Conservation (phyloP, 2,113 vertebrate species). For the Albula glossodonta region DNA sequence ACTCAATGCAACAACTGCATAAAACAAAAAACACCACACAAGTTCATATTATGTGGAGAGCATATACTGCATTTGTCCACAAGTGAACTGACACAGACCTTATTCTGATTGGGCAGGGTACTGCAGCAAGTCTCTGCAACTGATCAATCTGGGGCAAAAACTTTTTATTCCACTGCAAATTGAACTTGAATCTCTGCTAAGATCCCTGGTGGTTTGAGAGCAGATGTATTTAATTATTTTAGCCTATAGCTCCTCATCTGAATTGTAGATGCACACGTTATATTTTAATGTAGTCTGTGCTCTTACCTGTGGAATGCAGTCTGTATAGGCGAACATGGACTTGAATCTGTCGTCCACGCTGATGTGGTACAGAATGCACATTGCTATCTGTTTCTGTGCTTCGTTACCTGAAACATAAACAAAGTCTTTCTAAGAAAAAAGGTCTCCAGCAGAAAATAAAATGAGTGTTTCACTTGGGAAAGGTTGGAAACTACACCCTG, state of each 20-base stretch:
- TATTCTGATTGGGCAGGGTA: neutral
- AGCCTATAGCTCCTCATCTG: neutral
- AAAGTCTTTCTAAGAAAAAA: constrained; percentile 24
- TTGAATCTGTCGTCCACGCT: constrained; percentile 90
- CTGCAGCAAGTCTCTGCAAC: constrained; percentile 4
- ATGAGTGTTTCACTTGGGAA: neutral
- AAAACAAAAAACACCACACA: too few relatives aligned
- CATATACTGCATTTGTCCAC: neutral
- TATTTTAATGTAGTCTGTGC: constrained; percentile 43
- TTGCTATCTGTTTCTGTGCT: constrained; percentile 86
- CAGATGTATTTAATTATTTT: constrained; percentile 39
- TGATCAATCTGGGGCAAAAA: neutral
- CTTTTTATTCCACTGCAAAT: neutral
- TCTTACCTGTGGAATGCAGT: constrained; percentile 92
- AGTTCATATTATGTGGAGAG: neutral
- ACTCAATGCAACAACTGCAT: too few relatives aligned
- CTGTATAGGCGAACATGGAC: constrained; percentile 90
- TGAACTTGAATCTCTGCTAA: neutral
- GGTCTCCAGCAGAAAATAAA: neutral
- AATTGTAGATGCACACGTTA: neutral
- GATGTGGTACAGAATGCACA: constrained; percentile 94
- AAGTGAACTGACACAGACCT: constrained; percentile 1
- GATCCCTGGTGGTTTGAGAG: constrained; percentile 28
- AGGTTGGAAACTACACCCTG: neutral
- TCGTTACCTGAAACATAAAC: constrained; percentile 82